A percentile compares a stretch with the other conserved stretches of the same genome.
These are phyloP conservation scores for Eidolon dupreanum DNA, from an alignment of 2,797 vertebrate genomes.

Conservation along the genomic window DNA sequence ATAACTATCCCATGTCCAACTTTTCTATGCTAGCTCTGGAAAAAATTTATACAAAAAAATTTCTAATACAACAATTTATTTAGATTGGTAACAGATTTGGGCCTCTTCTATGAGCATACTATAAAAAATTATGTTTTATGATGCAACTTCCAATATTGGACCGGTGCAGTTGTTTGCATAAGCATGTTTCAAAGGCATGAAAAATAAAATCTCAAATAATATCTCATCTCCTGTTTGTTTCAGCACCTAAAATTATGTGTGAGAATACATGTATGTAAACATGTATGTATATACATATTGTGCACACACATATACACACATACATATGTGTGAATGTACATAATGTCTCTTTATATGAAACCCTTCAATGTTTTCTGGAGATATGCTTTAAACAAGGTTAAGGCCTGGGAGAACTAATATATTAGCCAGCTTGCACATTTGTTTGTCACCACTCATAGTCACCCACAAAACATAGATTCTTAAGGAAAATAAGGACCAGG, in stretches of 20 bases:
- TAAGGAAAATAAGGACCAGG: not conserved
- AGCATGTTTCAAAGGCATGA: not conserved
- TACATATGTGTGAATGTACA: not conserved
- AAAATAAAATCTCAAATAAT: not conserved
- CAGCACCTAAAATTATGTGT: not conserved
- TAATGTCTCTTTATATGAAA: not conserved
- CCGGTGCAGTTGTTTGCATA: not conserved
- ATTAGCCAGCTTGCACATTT: not conserved
- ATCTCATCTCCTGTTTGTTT: not conserved
- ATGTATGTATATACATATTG: not conserved
- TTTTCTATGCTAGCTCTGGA: not conserved
- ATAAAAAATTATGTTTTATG: not conserved
- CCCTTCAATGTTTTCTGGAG: not conserved
- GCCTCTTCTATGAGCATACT: not conserved
- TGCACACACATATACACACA: not conserved
- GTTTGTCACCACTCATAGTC: not conserved
- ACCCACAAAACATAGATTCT: not conserved
- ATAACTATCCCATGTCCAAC: not conserved
- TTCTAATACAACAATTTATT: slow-evolving; percentile 6
- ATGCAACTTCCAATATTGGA: not conserved
- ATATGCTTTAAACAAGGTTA: not conserved
- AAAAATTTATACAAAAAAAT: not conserved
- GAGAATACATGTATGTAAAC: not conserved
- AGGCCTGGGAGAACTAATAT: not conserved
- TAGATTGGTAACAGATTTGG: not conserved